Conservation (phyloP, 2,113 vertebrate species). For the Ctenomys sociabilis region DNA sequence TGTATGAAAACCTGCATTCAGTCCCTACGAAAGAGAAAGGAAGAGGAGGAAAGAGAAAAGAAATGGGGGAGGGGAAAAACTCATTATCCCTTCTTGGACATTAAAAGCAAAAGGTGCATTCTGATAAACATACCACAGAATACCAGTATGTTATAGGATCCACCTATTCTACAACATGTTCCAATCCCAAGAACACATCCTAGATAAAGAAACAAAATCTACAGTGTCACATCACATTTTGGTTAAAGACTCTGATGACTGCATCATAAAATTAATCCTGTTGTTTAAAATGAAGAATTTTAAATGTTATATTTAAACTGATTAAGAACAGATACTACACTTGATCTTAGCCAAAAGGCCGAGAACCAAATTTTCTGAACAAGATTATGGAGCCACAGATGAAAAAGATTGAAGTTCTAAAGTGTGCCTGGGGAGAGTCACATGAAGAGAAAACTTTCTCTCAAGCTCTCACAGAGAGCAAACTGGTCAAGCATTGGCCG, state of each 20-base stretch:
- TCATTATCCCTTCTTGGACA: conserved; percentile 22
- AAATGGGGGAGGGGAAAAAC: rapidly evolving
- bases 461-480: too few species aligned
- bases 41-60: neutral
- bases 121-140: conserved; percentile 18
- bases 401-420: too few species aligned
- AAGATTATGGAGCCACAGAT: too few species aligned
- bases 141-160: neutral
- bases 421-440: too few species aligned
- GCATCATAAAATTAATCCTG: too few species aligned
- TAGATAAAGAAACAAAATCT: neutral
- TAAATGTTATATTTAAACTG: too few species aligned
- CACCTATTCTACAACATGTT: neutral
- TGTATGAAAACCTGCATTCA: neutral
- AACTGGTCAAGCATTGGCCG: too few species aligned
- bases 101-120: conserved; percentile 22
- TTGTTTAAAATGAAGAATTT: conserved; percentile 49
- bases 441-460: too few species aligned
- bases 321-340: too few species aligned
- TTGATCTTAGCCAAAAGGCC: too few species aligned
- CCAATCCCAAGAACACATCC: conserved; percentile 22
- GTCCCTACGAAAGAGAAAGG: neutral
- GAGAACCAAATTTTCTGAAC: too few species aligned
- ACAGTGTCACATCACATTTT: neutral
- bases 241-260: conserved; percentile 26